Percentiles rank a stretch among this genome's conserved stretches.
These are phyloP conservation scores for Neogobius melanostomus DNA, from an alignment of 2,113 vertebrate species.

Conservation along the genomic window DNA sequence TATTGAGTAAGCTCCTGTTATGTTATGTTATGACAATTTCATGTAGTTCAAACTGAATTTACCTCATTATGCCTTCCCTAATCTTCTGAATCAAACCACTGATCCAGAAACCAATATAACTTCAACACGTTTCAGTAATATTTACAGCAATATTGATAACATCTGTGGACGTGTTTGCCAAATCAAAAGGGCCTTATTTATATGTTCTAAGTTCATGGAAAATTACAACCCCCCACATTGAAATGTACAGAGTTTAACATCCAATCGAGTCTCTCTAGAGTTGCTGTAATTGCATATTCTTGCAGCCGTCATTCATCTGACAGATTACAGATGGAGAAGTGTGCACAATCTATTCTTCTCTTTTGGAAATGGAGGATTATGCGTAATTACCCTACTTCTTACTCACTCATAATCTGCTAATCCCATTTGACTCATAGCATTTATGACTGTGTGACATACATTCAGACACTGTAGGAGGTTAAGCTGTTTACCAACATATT, in stretches of 20 bases:
- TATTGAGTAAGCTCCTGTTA: no score
- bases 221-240: not conserved
- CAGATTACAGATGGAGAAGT: conserved; percentile 45
- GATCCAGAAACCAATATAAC: no score
- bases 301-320: conserved; percentile 32
- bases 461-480: conserved; percentile 45
- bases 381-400: conserved; percentile 56
- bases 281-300: not conserved
- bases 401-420: conserved; percentile 57
- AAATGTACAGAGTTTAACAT: not conserved
- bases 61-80: no score
- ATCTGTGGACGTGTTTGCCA: no score
- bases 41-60: no score
- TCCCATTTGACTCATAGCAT: conserved; percentile 57
- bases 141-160: no score
- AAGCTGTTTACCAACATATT: conserved; percentile 57
- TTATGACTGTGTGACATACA: conserved; percentile 32
- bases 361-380: conserved; percentile 52
- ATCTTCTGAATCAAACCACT: no score
- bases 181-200: no score
- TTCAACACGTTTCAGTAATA: no score
- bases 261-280: no score
- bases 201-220: no score
- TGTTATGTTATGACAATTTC: no score
- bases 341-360: conserved; percentile 21